phyloP scores from a whole-genome alignment of 2,888 invertebrate species.

The Coronaproctus castanopsis region DNA sequence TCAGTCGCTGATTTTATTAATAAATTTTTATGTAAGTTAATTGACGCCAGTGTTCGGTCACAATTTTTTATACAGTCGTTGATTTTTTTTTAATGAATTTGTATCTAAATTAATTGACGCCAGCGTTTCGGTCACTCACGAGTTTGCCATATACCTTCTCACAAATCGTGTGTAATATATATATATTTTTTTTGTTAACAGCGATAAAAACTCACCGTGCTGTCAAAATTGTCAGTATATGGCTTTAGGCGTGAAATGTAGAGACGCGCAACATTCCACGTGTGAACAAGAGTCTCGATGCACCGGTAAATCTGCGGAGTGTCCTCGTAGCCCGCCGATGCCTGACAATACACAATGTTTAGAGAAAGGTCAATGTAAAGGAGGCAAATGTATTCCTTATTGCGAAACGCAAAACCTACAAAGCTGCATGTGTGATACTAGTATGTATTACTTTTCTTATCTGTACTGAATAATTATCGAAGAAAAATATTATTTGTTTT shows the following conservation, averaged over 20 bases:
- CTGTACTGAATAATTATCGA: too few relatives aligned
- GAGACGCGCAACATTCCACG: conserved; percentile 74
- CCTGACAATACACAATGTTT: conserved; percentile 70
- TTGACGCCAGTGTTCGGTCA: too few relatives aligned
- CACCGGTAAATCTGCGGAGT: conserved; percentile 59
- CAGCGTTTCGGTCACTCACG: too few relatives aligned
- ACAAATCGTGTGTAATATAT: too few relatives aligned
- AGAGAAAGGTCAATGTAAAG: conserved; percentile 72
- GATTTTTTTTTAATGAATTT: too few relatives aligned
- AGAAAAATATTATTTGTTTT: too few relatives aligned
- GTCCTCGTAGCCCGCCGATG: conserved; percentile 70
- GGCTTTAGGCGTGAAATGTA: conserved; percentile 59
- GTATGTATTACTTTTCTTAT: conserved; percentile 38
- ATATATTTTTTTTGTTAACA: too few relatives aligned
- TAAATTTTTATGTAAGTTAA: too few relatives aligned
- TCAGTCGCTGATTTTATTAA: too few relatives aligned
- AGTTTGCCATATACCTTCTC: too few relatives aligned
- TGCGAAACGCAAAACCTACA: conserved; percentile 83
- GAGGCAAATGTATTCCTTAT: conserved; percentile 82
- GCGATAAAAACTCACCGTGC: conserved; percentile 91
- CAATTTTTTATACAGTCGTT: too few relatives aligned
- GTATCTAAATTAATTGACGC: too few relatives aligned
- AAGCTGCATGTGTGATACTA: conserved; percentile 91
- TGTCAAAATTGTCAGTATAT: conserved; percentile 81
- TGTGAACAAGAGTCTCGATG: conserved; percentile 83